A percentile compares a stretch with the other conserved stretches of the same genome.
phyloP scores from a whole-genome alignment of 2,113 vertebrate genomes.

The Climacteris rufus region DNA sequence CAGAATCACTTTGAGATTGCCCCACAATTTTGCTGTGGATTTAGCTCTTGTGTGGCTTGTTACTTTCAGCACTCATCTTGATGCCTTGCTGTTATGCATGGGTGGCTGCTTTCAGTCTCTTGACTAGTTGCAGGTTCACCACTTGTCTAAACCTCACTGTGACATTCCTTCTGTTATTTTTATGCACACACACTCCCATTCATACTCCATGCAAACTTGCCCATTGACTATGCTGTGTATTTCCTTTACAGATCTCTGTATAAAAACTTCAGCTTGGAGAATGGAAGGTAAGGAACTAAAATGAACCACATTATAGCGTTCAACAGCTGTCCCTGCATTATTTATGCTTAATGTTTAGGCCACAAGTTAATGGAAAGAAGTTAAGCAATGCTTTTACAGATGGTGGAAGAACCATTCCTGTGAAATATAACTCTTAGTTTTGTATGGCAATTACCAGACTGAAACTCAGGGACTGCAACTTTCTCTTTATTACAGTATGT shows the following conservation, averaged over 20 bases:
- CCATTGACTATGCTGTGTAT: neutral
- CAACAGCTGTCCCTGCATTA: neutral
- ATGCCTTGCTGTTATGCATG: neutral
- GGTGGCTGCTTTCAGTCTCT: neutral
- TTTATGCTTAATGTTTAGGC: neutral
- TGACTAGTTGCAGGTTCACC: fast-evolving
- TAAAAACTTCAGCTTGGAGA: neutral
- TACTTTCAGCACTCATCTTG: neutral
- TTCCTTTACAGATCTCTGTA: neutral
- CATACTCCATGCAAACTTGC: neutral
- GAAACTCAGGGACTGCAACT: neutral
- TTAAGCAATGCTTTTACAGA: neutral
- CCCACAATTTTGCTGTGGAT: neutral
- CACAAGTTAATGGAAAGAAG: neutral
- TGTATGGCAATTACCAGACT: neutral
- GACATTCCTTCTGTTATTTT: neutral
- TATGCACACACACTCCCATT: neutral
- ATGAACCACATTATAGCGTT: neutral
- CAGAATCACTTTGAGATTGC: neutral
- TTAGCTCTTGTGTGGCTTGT: neutral
- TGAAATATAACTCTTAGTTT: neutral
- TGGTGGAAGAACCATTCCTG: neutral
- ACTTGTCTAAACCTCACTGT: neutral
- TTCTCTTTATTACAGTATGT: neutral
- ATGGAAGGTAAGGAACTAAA: neutral